Evolutionary conservation across 2,797 vertebrate genomes (phyloP).

Genomic region (Alfaro cultratus): DNA sequence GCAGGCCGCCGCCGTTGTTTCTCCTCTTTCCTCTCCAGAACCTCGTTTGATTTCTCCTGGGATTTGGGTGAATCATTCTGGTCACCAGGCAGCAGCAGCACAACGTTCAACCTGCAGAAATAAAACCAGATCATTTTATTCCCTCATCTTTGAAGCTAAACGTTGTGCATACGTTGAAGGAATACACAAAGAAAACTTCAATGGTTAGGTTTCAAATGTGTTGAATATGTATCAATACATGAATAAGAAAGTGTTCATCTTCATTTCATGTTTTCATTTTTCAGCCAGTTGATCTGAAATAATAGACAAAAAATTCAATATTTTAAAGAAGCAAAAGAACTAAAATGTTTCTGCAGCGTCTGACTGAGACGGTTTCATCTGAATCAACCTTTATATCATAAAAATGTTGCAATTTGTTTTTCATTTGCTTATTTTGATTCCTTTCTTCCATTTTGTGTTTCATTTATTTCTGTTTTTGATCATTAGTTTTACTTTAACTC

Average conservation of each 20-base stretch:
- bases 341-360: neutral
- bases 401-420: too few species aligned
- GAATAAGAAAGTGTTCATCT: neutral
- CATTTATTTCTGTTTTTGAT: too few species aligned
- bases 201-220: neutral
- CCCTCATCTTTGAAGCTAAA: neutral
- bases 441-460: too few species aligned
- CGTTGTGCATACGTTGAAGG: neutral
- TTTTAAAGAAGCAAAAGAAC: neutral
- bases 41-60: slow-evolving; percentile 1
- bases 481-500: too few species aligned
- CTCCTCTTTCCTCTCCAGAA: neutral
- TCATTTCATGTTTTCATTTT: neutral
- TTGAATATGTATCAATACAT: neutral
- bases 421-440: too few species aligned
- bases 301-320: neutral
- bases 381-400: too few species aligned
- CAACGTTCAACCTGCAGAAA: neutral
- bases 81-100: neutral
- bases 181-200: neutral
- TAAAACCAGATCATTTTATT: neutral
- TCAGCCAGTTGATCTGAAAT: neutral
- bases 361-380: too few species aligned
- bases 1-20: neutral
- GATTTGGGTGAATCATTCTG: neutral